Evolutionary conservation across 2,113 vertebrate genomes (phyloP).

Genomic region (Pogonocichla stellata): DNA sequence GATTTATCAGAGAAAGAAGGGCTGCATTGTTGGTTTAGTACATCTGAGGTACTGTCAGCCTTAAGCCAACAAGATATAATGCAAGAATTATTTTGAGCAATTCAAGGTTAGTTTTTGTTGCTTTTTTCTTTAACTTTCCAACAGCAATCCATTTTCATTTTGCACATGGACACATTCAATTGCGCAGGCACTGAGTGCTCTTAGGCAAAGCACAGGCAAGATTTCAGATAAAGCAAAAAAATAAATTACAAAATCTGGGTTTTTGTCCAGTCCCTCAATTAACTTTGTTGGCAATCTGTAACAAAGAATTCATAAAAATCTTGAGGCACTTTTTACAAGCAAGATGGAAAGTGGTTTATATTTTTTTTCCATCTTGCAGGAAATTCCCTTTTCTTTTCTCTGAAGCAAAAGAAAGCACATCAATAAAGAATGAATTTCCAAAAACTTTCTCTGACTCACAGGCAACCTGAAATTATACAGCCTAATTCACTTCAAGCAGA

Average conservation of each 20-base stretch:
- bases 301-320: not conserved
- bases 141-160: conserved; percentile 21
- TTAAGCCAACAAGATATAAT: not conserved
- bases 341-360: not conserved
- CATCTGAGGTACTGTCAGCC: not conserved
- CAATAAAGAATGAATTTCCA: conserved; percentile 8
- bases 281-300: conserved; percentile 28
- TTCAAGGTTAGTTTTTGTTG: not conserved
- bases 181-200: not conserved
- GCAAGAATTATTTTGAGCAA: not conserved
- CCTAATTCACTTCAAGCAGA: conserved; percentile 50
- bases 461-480: conserved; percentile 44
- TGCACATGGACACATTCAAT: not conserved
- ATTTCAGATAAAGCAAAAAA: not conserved
- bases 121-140: not conserved
- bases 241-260: not conserved
- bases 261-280: conserved; percentile 33
- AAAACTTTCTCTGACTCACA: conserved; percentile 27
- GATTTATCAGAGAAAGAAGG: not conserved
- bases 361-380: not conserved
- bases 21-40: not conserved
- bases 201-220: conserved; percentile 23
- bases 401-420: conserved; percentile 17
- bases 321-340: conserved; percentile 11
- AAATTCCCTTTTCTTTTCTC: conserved; percentile 38